phyloP scores from a whole-genome alignment of 2,113 vertebrate genomes.

The Myanophis thanlyinensis region DNA sequence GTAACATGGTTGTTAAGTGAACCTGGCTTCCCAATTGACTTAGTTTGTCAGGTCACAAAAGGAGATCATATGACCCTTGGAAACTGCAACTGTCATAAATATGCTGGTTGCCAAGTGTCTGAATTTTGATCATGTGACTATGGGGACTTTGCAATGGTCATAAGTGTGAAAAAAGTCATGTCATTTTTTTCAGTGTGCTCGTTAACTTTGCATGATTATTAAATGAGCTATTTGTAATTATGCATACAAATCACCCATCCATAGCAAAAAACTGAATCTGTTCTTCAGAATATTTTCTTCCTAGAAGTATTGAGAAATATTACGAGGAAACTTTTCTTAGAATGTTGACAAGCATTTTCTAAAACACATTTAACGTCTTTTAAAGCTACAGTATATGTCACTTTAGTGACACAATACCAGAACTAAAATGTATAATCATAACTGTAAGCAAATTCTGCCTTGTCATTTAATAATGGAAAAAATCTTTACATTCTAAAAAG shows the following conservation, averaged over 20 bases:
- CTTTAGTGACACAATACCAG: not conserved
- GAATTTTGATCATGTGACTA: not conserved
- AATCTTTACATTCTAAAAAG: not conserved
- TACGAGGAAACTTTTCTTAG: conserved; percentile 7
- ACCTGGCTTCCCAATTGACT: no score
- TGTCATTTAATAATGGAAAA: not conserved
- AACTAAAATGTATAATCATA: not conserved
- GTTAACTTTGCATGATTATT: not conserved
- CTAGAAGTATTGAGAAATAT: conserved; percentile 25
- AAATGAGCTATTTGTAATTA: not conserved
- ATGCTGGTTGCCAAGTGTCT: not conserved
- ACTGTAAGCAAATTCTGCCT: not conserved
- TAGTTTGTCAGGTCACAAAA: no score
- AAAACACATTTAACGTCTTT: conserved; percentile 29
- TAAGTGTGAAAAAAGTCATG: not conserved
- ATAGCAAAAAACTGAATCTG: conserved; percentile 42
- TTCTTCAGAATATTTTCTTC: conserved; percentile 47
- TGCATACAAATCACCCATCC: conserved; percentile 58
- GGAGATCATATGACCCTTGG: no score
- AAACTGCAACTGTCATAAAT: no score
- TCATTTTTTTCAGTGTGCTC: not conserved
- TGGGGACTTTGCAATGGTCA: not conserved
- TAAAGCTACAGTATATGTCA: conserved; percentile 17
- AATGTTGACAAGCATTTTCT: conserved; percentile 39
- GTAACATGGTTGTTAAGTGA: no score